Conservation (phyloP, 2,113 vertebrate species). For the Oreochromis spilurus region DNA sequence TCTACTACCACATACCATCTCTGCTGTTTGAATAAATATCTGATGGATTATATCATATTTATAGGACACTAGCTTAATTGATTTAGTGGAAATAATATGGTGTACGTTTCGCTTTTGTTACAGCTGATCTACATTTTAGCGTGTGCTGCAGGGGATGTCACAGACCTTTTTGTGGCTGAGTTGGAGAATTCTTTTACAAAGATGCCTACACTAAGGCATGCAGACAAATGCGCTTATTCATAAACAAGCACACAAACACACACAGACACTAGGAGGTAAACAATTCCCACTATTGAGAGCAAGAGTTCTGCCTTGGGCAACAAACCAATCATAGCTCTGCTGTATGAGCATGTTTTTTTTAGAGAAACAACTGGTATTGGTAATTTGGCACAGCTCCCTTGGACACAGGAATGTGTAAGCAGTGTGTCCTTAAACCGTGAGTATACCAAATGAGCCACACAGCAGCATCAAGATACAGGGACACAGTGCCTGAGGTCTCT, state of each 20-base stretch:
- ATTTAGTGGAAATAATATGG: slow-evolving; percentile 67
- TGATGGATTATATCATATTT: slow-evolving; percentile 69
- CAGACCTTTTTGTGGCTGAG: slow-evolving; percentile 35
- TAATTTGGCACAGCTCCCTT: slow-evolving; percentile 60
- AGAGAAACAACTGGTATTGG: slow-evolving; percentile 62
- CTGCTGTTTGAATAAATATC: slow-evolving; percentile 69
- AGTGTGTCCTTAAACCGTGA: slow-evolving; percentile 49
- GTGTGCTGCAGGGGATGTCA: slow-evolving; percentile 48
- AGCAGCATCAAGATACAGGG: slow-evolving; percentile 31
- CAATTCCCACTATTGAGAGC: slow-evolving; percentile 58
- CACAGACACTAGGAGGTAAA: slow-evolving; percentile 55
- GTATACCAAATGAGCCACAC: slow-evolving; percentile 49
- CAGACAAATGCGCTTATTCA: slow-evolving; percentile 46
- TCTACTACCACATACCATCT: background rate
- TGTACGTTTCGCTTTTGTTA: slow-evolving; percentile 67
- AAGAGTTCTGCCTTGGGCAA: slow-evolving; percentile 59
- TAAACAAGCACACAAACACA: slow-evolving; percentile 45
- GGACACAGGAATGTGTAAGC: slow-evolving; percentile 45
- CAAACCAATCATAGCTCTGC: slow-evolving; percentile 63
- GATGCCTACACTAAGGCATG: slow-evolving; percentile 25
- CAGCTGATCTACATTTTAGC: slow-evolving; percentile 58
- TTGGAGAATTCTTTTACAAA: slow-evolving; percentile 16
- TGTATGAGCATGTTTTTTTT: slow-evolving; percentile 59
- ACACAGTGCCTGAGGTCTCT: slow-evolving; percentile 41
- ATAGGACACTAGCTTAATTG: slow-evolving; percentile 66